These are phyloP conservation scores for Hylyphantes graminicola DNA, from an alignment of 1,140 invertebrate species.

Conservation along the genomic window DNA sequence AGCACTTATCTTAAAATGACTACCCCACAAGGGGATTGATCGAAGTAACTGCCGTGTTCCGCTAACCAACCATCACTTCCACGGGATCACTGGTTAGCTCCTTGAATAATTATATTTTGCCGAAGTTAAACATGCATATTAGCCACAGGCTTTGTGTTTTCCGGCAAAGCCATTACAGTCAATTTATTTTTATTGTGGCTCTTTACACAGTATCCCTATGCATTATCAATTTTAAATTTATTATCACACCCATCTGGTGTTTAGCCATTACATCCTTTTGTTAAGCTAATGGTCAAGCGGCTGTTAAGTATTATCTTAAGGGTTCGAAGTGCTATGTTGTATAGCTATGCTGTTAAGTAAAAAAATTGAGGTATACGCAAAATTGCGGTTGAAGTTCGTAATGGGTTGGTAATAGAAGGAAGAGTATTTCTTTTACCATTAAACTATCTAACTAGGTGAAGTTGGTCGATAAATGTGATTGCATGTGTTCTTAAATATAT, in stretches of 20 bases:
- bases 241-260: constrained; percentile 5
- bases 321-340: background rate
- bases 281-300: constrained; percentile 27
- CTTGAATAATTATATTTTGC: constrained; percentile 55
- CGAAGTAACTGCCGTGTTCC: constrained; percentile 19
- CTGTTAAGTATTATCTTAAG: constrained; percentile 22
- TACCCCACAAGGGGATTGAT: constrained; percentile 2
- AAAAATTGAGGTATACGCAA: background rate
- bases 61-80: constrained; percentile 8
- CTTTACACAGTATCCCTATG: background rate
- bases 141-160: constrained; percentile 11
- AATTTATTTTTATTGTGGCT: constrained; percentile 12
- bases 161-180: constrained; percentile 7
- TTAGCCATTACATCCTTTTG: constrained; percentile 47
- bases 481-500: too few species aligned
- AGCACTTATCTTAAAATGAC: constrained; percentile 17
- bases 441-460: background rate
- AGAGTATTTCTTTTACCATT: background rate
- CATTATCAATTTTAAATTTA: constrained; percentile 54
- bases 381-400: background rate
- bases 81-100: constrained; percentile 14
- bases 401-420: background rate
- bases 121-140: constrained; percentile 42
- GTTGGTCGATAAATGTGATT: background rate
- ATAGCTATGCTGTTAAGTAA: background rate